phyloP scores from a whole-genome alignment of 2,797 vertebrate species.

The Myiotriccus ornatus region DNA sequence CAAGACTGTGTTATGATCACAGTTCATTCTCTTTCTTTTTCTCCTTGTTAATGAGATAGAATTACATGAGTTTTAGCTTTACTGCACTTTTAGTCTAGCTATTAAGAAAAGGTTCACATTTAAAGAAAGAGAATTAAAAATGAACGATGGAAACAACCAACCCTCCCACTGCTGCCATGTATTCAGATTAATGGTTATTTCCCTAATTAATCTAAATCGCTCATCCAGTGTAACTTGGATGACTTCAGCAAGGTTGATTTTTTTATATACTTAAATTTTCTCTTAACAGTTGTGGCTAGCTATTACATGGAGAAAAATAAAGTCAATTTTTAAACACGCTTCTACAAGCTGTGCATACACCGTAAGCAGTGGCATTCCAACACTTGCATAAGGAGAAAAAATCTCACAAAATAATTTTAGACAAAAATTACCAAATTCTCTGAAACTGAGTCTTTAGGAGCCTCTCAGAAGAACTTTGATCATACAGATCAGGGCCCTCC shows the following conservation, averaged over 20 bases:
- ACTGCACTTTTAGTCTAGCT: background rate
- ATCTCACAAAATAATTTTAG: background rate
- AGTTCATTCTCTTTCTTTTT: background rate
- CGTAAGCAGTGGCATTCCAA: background rate
- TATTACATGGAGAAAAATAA: background rate
- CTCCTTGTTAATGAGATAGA: background rate
- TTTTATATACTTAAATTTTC: background rate
- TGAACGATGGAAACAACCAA: background rate
- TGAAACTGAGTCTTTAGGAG: background rate
- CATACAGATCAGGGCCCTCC: background rate
- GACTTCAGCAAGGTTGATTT: background rate
- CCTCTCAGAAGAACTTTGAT: background rate
- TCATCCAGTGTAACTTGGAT: background rate
- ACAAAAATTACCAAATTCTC: background rate
- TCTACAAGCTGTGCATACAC: background rate
- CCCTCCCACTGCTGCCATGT: background rate
- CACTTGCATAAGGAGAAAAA: background rate
- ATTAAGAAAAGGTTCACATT: background rate
- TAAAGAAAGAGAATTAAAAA: conserved; percentile 1
- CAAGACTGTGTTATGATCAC: background rate
- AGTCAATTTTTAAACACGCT: background rate
- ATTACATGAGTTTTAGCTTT: background rate
- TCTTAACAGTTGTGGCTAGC: background rate
- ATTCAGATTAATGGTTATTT: background rate
- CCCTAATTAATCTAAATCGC: background rate